Evolutionary conservation across 2,888 invertebrate species (phyloP), one percentile per base, ranked within the genome.

Genomic region (Acleris sparsana): DNA sequence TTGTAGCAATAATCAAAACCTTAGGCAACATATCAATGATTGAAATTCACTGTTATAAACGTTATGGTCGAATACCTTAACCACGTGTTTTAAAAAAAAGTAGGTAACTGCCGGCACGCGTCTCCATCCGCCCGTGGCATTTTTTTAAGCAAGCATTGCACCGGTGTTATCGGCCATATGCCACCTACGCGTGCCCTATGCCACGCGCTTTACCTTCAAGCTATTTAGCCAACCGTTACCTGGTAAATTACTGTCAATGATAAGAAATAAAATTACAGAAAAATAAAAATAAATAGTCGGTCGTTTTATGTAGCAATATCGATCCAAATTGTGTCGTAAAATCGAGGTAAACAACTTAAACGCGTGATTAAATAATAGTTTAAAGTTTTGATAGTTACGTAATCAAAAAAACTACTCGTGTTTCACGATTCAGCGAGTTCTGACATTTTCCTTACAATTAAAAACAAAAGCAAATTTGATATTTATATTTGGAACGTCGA

Each of bases 181-280:
- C 81, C 85, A 87, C 87, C 75, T 75, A 80, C 89, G 87, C 90
- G 91, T 88, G 90, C 82, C 82, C 75, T 81, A 79, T 73, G 58
- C 57, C 18, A 49, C 17, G n/a, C 11, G 46, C 61, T 44, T 51
- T 60, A 6, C 17, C 29, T 11, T 29, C 18, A 59, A 66, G 63
- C 48, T 67, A 70, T 69, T 73, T 80, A 80, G 68, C 84, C 77
- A 71, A 84, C 80, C 85, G 78, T 83, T 70, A 71, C 77, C 13
- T 6, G 39, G 49, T 43, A 46, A 64, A 65, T 60, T 60, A n/a
- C 43, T 55, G 29, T 49, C 52, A 63, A 60, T 58, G 48, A 18
- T 20, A 53, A 17, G 13, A 43, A 22, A 9, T 29, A 55, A 61
- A 65, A 60, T 51, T 60, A 46, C 6, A 2, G n/a, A n/a, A 18